A percentile compares a stretch with the other conserved stretches of the same genome.
phyloP scores from a whole-genome alignment of 2,113 vertebrate species.

The Nothobranchius furzeri region DNA sequence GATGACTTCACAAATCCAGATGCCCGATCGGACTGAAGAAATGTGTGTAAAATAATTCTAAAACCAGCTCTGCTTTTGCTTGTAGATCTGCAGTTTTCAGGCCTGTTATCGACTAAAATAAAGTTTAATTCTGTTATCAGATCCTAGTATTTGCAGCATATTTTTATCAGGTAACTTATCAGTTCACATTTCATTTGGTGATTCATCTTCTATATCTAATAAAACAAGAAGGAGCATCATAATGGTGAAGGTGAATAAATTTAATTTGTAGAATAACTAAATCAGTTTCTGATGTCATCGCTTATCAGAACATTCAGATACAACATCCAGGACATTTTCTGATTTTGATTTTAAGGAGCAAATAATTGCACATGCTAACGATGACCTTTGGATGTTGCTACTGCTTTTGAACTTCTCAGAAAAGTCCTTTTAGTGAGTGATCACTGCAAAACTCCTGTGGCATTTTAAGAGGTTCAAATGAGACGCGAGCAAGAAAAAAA shows the following conservation, averaged over 20 bases:
- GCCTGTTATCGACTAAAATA: neutral
- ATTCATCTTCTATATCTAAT: too few species aligned
- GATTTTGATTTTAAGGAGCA: neutral
- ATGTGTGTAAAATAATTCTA: neutral
- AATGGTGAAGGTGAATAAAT: too few species aligned
- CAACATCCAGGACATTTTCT: neutral
- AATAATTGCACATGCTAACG: neutral
- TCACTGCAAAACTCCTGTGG: conserved; percentile 15
- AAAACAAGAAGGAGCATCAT: too few species aligned
- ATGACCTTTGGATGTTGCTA: neutral
- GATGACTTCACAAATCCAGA: conserved; percentile 56
- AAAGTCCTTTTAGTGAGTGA: conserved; percentile 7
- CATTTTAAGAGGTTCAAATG: conserved; percentile 22
- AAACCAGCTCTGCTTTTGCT: neutral
- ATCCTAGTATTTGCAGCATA: neutral
- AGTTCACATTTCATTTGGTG: neutral
- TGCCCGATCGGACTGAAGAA: neutral
- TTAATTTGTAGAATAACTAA: too few species aligned
- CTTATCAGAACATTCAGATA: neutral
- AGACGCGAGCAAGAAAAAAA: conserved; percentile 6
- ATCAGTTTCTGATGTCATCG: too few species aligned
- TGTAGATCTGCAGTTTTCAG: neutral
- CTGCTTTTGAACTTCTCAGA: neutral
- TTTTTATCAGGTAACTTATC: neutral
- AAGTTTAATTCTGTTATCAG: neutral